Evolutionary conservation across 37 sponge, comb jelly and placozoan genomes (phyloP).

Genomic region (Cladorhizidae sp.): DNA sequence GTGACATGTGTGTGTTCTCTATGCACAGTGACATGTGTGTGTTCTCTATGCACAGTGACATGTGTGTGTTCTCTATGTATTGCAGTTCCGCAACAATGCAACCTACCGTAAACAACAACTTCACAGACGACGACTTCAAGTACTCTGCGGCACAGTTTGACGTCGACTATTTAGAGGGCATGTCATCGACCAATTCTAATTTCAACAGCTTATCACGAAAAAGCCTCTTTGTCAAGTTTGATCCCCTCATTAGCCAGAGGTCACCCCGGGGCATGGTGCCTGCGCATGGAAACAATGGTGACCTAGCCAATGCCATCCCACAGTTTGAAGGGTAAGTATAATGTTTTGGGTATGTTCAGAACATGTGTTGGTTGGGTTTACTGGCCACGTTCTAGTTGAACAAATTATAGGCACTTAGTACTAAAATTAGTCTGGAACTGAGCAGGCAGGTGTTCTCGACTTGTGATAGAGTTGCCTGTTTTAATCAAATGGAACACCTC

Average conservation of each 20-base stretch:
- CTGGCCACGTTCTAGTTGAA: no score
- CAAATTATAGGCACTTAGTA: no score
- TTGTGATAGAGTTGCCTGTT: no score
- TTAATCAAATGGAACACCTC: no score
- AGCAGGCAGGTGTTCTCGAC: no score
- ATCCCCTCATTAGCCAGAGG: slow-evolving; percentile 65
- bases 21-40: no score
- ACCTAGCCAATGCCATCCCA: neutral
- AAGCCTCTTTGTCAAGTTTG: slow-evolving; percentile 89
- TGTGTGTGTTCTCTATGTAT: neutral
- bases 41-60: no score
- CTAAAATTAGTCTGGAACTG: no score
- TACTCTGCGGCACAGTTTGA: slow-evolving; percentile 52
- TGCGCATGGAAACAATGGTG: neutral
- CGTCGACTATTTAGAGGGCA: slow-evolving; percentile 60
- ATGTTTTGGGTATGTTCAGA: slow-evolving; percentile 2
- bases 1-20: no score
- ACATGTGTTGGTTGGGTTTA: no score
- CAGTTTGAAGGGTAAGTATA: slow-evolving; percentile 12
- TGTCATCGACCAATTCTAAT: slow-evolving; percentile 7
- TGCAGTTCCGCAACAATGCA: neutral
- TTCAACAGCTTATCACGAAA: slow-evolving; percentile 66
- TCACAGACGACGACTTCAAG: slow-evolving; percentile 68
- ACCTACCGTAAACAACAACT: slow-evolving; percentile 10
- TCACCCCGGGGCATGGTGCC: slow-evolving; percentile 13